Conservation (phyloP, 2,113 vertebrate genomes). For the Addax nasomaculatus region DNA sequence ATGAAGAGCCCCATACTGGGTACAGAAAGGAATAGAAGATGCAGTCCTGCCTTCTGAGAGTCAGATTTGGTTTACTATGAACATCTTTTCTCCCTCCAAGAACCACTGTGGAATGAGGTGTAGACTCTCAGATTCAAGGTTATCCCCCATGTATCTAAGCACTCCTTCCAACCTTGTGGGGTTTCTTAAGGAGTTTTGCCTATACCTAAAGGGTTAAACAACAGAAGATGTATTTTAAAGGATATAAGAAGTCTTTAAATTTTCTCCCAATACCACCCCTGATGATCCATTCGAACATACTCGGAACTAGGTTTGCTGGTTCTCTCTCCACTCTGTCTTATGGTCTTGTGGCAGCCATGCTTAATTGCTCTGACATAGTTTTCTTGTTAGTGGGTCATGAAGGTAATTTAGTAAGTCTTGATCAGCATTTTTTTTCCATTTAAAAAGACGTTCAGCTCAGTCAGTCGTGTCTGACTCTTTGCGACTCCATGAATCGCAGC, state of each 20-base stretch:
- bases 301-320: not conserved
- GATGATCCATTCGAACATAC: not conserved
- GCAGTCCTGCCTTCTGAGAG: not conserved
- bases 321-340: not conserved
- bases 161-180: not conserved
- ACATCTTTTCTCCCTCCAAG: not conserved
- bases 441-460: not conserved
- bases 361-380: conserved; percentile 7
- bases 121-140: not conserved
- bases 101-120: not conserved
- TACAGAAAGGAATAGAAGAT: not conserved
- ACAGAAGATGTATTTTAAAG: not conserved
- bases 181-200: not conserved
- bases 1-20: not conserved
- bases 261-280: not conserved
- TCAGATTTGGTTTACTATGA: not conserved
- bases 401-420: conserved; percentile 9
- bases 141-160: not conserved
- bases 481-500: too few relatives aligned
- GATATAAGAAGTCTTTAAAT: not conserved
- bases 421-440: not conserved
- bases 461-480: too few relatives aligned
- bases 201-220: not conserved
- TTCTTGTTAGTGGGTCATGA: conserved; percentile 31
- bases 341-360: conserved; percentile 3